phyloP scores from a whole-genome alignment of 1,140 invertebrate species.

The Diabrotica virgifera region DNA sequence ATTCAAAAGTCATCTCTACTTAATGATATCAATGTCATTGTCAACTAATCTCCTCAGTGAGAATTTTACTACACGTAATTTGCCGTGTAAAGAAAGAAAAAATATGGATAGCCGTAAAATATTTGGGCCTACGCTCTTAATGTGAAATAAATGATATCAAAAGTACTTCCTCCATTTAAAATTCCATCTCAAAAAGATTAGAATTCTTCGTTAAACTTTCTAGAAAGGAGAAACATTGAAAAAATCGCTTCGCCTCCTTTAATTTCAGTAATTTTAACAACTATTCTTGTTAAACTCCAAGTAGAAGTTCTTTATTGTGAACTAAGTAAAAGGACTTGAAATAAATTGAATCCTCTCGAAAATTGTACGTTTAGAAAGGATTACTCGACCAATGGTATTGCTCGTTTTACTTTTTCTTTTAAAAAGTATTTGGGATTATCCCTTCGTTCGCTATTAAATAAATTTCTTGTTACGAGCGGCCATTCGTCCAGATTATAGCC shows the following conservation, averaged over 20 bases:
- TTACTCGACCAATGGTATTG: neutral
- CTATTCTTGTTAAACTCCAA: neutral
- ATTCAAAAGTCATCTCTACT: no score
- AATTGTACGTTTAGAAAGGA: neutral
- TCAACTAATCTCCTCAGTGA: no score
- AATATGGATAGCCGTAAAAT: no score
- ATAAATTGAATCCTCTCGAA: neutral
- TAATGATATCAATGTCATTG: no score
- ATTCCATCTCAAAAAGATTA: no score
- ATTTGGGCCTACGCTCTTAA: no score
- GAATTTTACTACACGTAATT: no score
- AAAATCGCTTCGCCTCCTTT: neutral
- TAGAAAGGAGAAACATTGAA: neutral
- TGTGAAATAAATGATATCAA: no score
- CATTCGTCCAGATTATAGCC: neutral
- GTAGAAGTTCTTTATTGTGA: neutral
- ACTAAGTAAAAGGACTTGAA: neutral
- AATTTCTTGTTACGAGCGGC: neutral
- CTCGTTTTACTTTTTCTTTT: neutral
- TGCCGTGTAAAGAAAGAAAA: no score
- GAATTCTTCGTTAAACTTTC: no score
- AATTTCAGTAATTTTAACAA: constrained; percentile 1
- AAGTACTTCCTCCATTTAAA: no score
- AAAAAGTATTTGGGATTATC: neutral
- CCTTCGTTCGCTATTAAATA: neutral